A percentile compares a stretch with the other conserved stretches of the same genome.
Evolutionary conservation across 2,797 vertebrate genomes (phyloP).

Genomic region (Enteromius treurensis): DNA sequence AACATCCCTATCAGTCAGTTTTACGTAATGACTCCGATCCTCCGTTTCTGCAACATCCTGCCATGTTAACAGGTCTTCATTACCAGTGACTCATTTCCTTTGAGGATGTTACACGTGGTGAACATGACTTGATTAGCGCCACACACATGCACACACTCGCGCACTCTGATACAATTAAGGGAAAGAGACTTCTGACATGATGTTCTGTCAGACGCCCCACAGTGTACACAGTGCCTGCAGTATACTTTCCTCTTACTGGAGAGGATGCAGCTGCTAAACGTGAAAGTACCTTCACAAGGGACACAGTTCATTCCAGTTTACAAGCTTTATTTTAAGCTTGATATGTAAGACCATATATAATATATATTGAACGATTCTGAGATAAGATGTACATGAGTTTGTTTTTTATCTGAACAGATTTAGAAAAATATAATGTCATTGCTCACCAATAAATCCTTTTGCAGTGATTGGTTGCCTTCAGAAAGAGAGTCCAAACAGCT

Average conservation of each 20-base stretch:
- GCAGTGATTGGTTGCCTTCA: not conserved
- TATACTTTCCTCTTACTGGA: slow-evolving; percentile 31
- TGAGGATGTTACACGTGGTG: slow-evolving; percentile 45
- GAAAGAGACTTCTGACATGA: slow-evolving; percentile 34
- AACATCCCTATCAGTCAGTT: slow-evolving; percentile 35
- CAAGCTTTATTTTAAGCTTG: not conserved
- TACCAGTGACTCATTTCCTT: slow-evolving; percentile 47
- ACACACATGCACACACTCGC: slow-evolving; percentile 35
- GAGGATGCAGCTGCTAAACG: slow-evolving; percentile 53
- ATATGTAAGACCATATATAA: not conserved
- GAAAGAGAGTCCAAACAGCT: not conserved
- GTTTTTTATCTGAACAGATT: not conserved
- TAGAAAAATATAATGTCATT: not conserved
- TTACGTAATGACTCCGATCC: slow-evolving; percentile 25
- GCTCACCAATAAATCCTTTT: not conserved
- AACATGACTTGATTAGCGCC: slow-evolving; percentile 33
- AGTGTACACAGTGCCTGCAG: slow-evolving; percentile 22
- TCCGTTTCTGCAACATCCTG: slow-evolving; percentile 27
- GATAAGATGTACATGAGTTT: not conserved
- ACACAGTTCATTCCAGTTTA: not conserved
- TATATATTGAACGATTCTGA: not conserved
- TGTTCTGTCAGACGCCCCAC: slow-evolving; percentile 40
- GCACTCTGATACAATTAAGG: slow-evolving; percentile 45
- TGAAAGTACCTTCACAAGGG: not conserved
- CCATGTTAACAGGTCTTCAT: slow-evolving; percentile 46